Conservation (phyloP, 1,140 invertebrate genomes). For the Colletes latitarsis region DNA sequence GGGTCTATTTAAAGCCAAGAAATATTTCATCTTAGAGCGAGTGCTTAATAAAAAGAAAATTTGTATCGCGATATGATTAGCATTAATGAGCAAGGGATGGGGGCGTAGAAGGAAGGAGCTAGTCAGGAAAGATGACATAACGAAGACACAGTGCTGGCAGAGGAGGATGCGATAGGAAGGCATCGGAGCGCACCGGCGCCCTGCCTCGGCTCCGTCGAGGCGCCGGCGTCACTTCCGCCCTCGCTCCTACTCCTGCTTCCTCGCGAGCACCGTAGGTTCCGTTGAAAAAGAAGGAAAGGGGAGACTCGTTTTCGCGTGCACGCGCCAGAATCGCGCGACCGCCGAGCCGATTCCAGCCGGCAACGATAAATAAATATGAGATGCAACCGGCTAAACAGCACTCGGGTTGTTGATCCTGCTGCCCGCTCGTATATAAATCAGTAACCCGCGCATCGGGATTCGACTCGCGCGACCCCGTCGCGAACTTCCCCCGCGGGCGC, state of each 20-base stretch:
- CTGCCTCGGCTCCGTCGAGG: slow-evolving; percentile 79
- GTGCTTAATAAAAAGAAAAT: background rate
- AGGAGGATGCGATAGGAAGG: slow-evolving; percentile 70
- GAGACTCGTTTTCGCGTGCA: slow-evolving; percentile 57
- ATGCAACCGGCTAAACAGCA: slow-evolving; percentile 70
- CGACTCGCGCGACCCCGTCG: slow-evolving; percentile 35
- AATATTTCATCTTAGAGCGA: too few relatives aligned
- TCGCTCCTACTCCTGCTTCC: slow-evolving; percentile 62
- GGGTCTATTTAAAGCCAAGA: too few relatives aligned
- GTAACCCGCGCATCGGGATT: slow-evolving; percentile 43
- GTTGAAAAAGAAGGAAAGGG: slow-evolving; percentile 37
- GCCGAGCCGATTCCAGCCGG: slow-evolving; percentile 60
- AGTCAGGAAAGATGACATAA: slow-evolving; percentile 76
- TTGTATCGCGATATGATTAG: background rate
- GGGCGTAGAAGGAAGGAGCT: slow-evolving; percentile 60
- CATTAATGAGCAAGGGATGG: slow-evolving; percentile 23
- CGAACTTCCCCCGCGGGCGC: slow-evolving; percentile 7
- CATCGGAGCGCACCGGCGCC: slow-evolving; percentile 80
- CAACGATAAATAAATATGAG: slow-evolving; percentile 76
- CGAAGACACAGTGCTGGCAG: slow-evolving; percentile 76
- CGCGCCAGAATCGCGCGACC: slow-evolving; percentile 71
- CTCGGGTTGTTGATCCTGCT: slow-evolving; percentile 75
- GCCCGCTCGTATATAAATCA: slow-evolving; percentile 69
- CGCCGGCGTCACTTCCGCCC: slow-evolving; percentile 81
- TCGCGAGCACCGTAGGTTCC: slow-evolving; percentile 57